Evolutionary conservation across 1,140 invertebrate species (phyloP), one percentile per base, ranked within the genome.

Genomic region (Berghia stephanieae): DNA sequence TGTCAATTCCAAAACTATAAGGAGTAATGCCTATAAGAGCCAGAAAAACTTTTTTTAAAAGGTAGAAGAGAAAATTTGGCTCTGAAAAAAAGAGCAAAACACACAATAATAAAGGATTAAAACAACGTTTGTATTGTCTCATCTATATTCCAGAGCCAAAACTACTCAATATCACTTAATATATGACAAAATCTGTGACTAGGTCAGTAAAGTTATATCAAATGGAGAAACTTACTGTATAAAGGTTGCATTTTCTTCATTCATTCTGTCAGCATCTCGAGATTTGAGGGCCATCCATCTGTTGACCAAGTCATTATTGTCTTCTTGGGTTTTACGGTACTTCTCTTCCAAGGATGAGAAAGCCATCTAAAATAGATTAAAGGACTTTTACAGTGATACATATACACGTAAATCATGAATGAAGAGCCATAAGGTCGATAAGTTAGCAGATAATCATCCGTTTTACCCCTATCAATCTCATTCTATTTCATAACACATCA

Each of bases 271-370:
- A 16, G 96, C 97, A 92, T 97, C 96, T 90, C 95, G 94, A 21
- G 95, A 93, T 91, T 98, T 98, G 82, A 95, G 94, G 78, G 94
- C 94, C 88, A 98, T 96, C 82, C 96, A 92, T 75, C 95, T 91
- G 67, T 96, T 94, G 44, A 98, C 92, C 49, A 98, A 90, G 79
- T 95, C 93, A 43, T 93, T 91, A 91, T 98, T 97, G 91, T 98
- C 96, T 86, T 96, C 94, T 93, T 97, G 90, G 60, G 93, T 91
- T 91, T 94, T 95, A 66, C 94, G 92, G 84, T 96, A 91, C 90
- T 97, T 98, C 71, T 96, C 94, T 90, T 98, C 96, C 38, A 98
- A 90, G 60, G 95, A 92, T 79, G 93, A 93, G 90, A 95, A 97
- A 21, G 96, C 95, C 81, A 99, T 91, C 73, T 75, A 34, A 13